phyloP scores from a whole-genome alignment of 2,888 invertebrate genomes.

The Diogma glabrata region DNA sequence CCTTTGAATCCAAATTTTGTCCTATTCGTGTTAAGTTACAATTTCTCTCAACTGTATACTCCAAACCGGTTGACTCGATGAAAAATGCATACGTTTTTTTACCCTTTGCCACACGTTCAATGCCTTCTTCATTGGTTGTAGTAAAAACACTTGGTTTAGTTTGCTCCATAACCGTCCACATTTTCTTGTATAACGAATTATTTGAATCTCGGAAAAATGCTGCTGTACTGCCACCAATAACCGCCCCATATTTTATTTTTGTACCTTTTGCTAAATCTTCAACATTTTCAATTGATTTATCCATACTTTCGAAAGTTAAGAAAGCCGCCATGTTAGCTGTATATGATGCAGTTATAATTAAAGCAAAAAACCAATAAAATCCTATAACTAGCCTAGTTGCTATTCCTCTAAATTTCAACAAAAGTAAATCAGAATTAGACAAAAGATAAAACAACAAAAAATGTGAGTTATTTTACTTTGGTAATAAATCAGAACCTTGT shows the following conservation, averaged over 20 bases:
- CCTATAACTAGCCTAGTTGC: conserved; percentile 81
- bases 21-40: conserved; percentile 79
- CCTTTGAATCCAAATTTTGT: conserved; percentile 74
- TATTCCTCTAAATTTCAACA: conserved; percentile 26
- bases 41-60: conserved; percentile 77
- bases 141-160: conserved; percentile 74
- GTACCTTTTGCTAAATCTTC: conserved; percentile 88
- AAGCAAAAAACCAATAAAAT: conserved; percentile 88
- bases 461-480: conserved; percentile 50
- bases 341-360: conserved; percentile 86
- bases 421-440: conserved; percentile 11
- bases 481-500: conserved; percentile 85
- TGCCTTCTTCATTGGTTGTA: conserved; percentile 71
- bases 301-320: conserved; percentile 80
- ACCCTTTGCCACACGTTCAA: conserved; percentile 69
- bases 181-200: conserved; percentile 76
- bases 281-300: conserved; percentile 75
- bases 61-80: conserved; percentile 92
- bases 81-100: conserved; percentile 82
- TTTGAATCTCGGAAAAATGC: conserved; percentile 88
- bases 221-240: conserved; percentile 78
- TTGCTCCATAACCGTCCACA: conserved; percentile 88
- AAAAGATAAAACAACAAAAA: conserved; percentile 17
- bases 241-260: conserved; percentile 93
- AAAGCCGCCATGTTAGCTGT: conserved; percentile 93